Evolutionary conservation across 2,797 vertebrate species (phyloP).

Genomic region (Thalassophryne amazonica): DNA sequence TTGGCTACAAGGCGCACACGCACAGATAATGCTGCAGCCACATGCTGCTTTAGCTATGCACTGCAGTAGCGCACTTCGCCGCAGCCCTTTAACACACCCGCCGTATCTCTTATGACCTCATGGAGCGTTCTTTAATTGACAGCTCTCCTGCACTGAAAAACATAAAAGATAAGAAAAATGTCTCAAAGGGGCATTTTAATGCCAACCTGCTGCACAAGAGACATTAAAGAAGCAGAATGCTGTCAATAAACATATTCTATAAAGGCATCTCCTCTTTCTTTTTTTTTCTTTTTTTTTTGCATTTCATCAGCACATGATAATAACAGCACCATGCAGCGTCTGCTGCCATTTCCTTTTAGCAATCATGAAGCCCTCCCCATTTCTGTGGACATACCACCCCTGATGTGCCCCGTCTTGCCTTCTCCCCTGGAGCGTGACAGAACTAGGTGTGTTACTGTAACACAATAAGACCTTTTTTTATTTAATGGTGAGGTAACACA

Average conservation of each 20-base stretch:
- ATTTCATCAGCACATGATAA: slow-evolving; percentile 17
- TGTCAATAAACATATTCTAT: background rate
- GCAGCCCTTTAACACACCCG: slow-evolving; percentile 60
- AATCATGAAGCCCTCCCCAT: slow-evolving; percentile 31
- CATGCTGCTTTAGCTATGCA: slow-evolving; percentile 67
- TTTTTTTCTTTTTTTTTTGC: slow-evolving; percentile 1
- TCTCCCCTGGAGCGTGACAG: slow-evolving; percentile 65
- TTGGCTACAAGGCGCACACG: slow-evolving; percentile 57
- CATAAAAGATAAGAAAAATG: slow-evolving; percentile 3
- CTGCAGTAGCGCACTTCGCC: slow-evolving; percentile 59
- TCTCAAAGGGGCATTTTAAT: slow-evolving; percentile 7
- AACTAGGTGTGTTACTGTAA: slow-evolving; percentile 55
- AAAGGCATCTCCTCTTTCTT: background rate
- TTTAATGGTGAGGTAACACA: slow-evolving; percentile 52
- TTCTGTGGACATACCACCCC: slow-evolving; percentile 66
- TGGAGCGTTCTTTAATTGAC: slow-evolving; percentile 24
- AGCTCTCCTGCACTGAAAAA: slow-evolving; percentile 2
- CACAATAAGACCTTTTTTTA: slow-evolving; percentile 64
- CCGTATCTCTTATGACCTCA: slow-evolving; percentile 60
- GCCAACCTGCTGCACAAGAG: slow-evolving; percentile 1
- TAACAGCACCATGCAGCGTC: slow-evolving; percentile 13
- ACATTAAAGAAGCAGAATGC: background rate
- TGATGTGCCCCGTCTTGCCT: slow-evolving; percentile 72
- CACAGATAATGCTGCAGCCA: slow-evolving; percentile 69
- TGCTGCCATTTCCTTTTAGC: slow-evolving; percentile 38